Evolutionary conservation across 1,140 invertebrate species (phyloP).

Genomic region (Leptinotarsa defecta): DNA sequence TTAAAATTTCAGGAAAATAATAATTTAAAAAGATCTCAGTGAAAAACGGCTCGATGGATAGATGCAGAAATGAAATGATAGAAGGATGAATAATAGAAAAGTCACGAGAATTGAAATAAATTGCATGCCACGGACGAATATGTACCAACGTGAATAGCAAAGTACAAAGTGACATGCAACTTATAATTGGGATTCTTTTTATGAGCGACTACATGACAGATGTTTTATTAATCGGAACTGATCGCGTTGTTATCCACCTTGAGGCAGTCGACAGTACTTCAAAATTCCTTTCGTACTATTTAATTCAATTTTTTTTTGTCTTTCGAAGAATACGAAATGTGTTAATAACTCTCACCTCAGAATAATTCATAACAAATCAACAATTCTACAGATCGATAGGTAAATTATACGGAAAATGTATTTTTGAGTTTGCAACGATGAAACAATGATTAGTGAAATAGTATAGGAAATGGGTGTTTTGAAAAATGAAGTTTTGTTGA

Average conservation of each 20-base stretch:
- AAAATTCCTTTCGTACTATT: neutral
- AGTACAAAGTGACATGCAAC: neutral
- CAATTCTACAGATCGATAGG: too few species aligned
- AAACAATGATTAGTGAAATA: too few species aligned
- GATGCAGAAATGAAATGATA: constrained; percentile 4
- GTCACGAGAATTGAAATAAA: constrained; percentile 1
- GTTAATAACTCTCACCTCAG: too few species aligned
- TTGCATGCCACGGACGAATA: neutral
- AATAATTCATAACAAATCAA: too few species aligned
- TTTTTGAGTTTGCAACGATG: too few species aligned
- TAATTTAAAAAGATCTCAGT: neutral
- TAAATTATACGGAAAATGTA: too few species aligned
- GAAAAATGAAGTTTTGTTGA: too few species aligned
- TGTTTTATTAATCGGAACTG: neutral
- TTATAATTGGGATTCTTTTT: neutral
- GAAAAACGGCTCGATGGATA: neutral
- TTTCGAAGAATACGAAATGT: too few species aligned
- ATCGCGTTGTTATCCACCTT: neutral
- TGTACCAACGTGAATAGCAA: neutral
- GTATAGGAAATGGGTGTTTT: too few species aligned
- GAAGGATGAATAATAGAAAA: neutral
- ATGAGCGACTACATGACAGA: neutral
- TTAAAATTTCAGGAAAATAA: neutral
- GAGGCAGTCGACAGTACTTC: neutral
- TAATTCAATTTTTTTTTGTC: neutral